Conservation (phyloP, 2,797 vertebrate genomes). For the Neopelma chrysocephalum region DNA sequence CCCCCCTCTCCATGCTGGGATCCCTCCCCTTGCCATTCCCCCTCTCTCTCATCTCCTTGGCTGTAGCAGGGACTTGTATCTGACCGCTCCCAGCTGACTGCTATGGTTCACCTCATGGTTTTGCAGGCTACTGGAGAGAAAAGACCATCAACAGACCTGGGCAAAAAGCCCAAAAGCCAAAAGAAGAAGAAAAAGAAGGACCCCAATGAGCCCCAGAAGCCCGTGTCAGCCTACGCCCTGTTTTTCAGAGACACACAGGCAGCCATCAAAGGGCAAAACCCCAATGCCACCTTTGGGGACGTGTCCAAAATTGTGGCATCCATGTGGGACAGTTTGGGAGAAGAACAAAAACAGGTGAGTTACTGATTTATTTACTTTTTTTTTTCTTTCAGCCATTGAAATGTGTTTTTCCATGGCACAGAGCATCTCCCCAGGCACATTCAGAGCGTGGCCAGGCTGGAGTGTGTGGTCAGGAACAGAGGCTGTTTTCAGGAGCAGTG, state of each 20-base stretch:
- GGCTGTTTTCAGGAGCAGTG: not conserved
- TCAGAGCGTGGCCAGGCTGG: not conserved
- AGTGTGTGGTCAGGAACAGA: not conserved
- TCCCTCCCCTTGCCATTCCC: not conserved
- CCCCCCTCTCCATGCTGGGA: rapidly evolving
- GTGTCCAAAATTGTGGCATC: slow-evolving; percentile 98
- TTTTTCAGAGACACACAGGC: slow-evolving; percentile 99
- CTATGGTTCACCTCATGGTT: slow-evolving; percentile 5
- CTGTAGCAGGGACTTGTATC: not conserved
- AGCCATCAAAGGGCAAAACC: slow-evolving; percentile 96
- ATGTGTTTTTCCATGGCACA: not conserved
- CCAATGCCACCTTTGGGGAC: slow-evolving; percentile 95
- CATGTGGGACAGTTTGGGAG: slow-evolving; percentile 98
- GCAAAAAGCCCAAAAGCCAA: slow-evolving; percentile 96
- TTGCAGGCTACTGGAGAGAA: slow-evolving; percentile 93
- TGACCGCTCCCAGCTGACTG: not conserved
- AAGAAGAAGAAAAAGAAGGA: slow-evolving; percentile 99
- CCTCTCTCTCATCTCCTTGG: not conserved
- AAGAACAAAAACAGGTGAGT: slow-evolving; percentile 96
- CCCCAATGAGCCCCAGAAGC: slow-evolving; percentile 96
- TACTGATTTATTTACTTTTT: not conserved
- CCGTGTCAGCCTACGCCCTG: slow-evolving; percentile 95
- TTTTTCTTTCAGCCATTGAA: not conserved
- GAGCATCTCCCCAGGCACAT: rapidly evolving
- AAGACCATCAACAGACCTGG: slow-evolving; percentile 91